These are phyloP conservation scores for Incurvaria masculella DNA, from an alignment of 2,888 invertebrate genomes.

Conservation along the genomic window DNA sequence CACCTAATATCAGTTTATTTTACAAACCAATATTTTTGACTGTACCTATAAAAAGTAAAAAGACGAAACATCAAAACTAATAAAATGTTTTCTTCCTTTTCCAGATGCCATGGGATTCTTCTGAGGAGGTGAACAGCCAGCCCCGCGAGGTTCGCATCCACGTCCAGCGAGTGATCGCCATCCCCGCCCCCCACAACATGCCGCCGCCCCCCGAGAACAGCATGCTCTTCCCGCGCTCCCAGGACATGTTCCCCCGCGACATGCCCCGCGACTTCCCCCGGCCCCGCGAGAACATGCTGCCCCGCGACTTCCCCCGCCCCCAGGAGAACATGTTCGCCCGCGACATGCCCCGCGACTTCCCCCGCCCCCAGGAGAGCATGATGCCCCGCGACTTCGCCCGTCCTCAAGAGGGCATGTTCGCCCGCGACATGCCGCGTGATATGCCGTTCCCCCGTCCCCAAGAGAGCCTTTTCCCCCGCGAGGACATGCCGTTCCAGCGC, in stretches of 20 bases:
- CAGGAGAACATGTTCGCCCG: neutral
- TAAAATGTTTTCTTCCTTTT: slow-evolving; percentile 10
- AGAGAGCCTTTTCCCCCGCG: neutral
- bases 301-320: neutral
- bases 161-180: slow-evolving; percentile 48
- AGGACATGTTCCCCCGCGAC: neutral
- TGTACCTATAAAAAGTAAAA: too few species aligned
- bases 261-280: neutral
- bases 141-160: slow-evolving; percentile 51
- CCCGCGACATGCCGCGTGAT: neutral
- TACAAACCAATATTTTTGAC: too few species aligned
- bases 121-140: slow-evolving; percentile 41
- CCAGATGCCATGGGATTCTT: slow-evolving; percentile 51
- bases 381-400: neutral
- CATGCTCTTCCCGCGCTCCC: slow-evolving; percentile 30
- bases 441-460: neutral
- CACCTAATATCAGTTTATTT: too few species aligned
- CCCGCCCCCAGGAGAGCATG: neutral
- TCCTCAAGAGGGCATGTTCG: neutral
- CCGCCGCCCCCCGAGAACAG: slow-evolving; percentile 26
- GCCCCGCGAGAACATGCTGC: neutral
- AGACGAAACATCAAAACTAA: neutral
- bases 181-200: slow-evolving; percentile 43
- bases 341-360: neutral
- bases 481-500: too few species aligned